A percentile compares a stretch with the other conserved stretches of the same genome.
phyloP scores from a whole-genome alignment of 2,113 vertebrate genomes.

The Peromyscus leucopus region DNA sequence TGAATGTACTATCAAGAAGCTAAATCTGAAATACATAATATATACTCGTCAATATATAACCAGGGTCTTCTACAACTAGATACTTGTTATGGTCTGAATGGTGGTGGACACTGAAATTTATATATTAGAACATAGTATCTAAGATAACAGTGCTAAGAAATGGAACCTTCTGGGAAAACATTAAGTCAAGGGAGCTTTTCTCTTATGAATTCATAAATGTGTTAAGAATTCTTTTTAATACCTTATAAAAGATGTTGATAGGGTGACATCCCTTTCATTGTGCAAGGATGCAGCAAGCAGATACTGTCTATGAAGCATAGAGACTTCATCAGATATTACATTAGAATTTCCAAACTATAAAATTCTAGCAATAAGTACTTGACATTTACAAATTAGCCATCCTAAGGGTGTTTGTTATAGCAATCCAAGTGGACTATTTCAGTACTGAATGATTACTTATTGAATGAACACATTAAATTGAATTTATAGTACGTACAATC shows the following conservation, averaged over 20 bases:
- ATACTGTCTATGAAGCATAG: background rate
- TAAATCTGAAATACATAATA: background rate
- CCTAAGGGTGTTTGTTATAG: background rate
- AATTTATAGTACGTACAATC: background rate
- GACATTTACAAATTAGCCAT: background rate
- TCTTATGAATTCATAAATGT: background rate
- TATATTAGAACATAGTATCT: background rate
- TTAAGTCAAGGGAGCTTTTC: too few relatives aligned
- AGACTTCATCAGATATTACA: too few relatives aligned
- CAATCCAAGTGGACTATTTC: background rate
- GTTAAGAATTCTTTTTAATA: background rate
- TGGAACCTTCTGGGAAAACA: background rate
- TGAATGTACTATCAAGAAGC: background rate
- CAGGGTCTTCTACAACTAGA: background rate
- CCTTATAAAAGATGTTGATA: background rate
- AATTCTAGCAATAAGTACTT: background rate
- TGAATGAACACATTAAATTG: background rate
- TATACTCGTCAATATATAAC: background rate
- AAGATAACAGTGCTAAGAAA: background rate
- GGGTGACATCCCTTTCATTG: fast-evolving
- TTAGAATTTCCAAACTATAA: background rate
- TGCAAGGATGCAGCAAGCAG: background rate
- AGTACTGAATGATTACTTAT: background rate
- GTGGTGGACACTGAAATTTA: background rate
- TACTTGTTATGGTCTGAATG: background rate